These are phyloP conservation scores for Apus apus DNA, from an alignment of 2,113 vertebrate species.

Conservation along the genomic window DNA sequence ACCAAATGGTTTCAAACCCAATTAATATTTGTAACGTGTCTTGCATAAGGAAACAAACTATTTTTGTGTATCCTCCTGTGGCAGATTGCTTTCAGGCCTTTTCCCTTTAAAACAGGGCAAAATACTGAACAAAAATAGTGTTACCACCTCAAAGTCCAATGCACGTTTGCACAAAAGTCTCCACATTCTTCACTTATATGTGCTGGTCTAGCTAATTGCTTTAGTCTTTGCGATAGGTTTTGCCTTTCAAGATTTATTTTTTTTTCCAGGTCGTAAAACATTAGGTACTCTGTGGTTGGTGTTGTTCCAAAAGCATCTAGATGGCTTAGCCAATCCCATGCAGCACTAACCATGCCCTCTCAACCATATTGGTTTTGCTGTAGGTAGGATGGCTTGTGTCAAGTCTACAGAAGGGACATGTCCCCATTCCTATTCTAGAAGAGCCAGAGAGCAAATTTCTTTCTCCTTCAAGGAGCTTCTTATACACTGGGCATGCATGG, in stretches of 20 bases:
- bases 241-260: background rate
- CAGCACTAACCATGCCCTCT: background rate
- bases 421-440: background rate
- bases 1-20: background rate
- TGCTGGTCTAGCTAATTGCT: background rate
- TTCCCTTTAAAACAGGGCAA: background rate
- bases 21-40: background rate
- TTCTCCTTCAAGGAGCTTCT: background rate
- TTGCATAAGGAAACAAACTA: background rate
- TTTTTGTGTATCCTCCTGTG: background rate
- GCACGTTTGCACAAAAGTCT: background rate
- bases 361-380: background rate
- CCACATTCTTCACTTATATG: background rate
- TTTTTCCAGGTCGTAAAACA: background rate
- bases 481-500: background rate
- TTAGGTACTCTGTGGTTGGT: background rate
- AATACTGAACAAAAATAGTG: background rate
- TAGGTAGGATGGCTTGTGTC: background rate
- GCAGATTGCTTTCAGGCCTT: background rate
- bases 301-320: background rate
- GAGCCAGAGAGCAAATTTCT: background rate
- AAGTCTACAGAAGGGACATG: rapidly evolving
- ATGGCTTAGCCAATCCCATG: background rate
- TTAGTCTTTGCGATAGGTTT: background rate
- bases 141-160: background rate